Conservation (phyloP, 2,797 vertebrate genomes). For the Anguilla pacifica region DNA sequence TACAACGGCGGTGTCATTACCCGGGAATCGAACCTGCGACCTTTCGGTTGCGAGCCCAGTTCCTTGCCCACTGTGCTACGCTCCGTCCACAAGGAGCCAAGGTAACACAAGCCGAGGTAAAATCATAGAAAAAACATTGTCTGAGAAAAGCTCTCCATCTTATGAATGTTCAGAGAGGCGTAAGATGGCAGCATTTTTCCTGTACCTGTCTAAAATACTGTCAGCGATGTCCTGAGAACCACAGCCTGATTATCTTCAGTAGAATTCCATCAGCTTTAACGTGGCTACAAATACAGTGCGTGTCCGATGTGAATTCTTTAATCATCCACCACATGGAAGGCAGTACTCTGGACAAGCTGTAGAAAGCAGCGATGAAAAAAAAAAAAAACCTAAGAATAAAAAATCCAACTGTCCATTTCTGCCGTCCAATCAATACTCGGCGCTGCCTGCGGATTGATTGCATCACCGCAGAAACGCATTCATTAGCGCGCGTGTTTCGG, state of each 20-base stretch:
- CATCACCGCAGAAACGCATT: slow-evolving; percentile 2
- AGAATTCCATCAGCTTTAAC: background rate
- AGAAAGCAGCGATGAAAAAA: background rate
- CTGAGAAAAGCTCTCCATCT: no score
- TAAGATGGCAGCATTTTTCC: background rate
- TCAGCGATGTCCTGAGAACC: background rate
- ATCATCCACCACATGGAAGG: background rate
- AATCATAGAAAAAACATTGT: no score
- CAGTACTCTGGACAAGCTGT: background rate
- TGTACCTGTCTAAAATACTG: background rate
- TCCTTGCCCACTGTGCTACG: no score
- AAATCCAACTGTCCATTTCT: background rate
- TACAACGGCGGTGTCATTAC: no score
- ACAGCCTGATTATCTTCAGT: background rate
- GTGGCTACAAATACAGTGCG: background rate
- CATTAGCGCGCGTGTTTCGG: slow-evolving; percentile 13
- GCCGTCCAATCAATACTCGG: background rate
- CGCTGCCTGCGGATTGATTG: slow-evolving; percentile 24
- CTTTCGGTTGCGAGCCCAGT: no score
- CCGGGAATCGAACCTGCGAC: no score
- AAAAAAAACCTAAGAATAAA: background rate
- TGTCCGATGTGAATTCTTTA: background rate
- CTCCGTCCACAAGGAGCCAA: no score
- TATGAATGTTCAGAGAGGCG: no score
- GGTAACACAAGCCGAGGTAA: no score